phyloP scores from a whole-genome alignment of 2,113 vertebrate species.

The Atractosteus spatula region DNA sequence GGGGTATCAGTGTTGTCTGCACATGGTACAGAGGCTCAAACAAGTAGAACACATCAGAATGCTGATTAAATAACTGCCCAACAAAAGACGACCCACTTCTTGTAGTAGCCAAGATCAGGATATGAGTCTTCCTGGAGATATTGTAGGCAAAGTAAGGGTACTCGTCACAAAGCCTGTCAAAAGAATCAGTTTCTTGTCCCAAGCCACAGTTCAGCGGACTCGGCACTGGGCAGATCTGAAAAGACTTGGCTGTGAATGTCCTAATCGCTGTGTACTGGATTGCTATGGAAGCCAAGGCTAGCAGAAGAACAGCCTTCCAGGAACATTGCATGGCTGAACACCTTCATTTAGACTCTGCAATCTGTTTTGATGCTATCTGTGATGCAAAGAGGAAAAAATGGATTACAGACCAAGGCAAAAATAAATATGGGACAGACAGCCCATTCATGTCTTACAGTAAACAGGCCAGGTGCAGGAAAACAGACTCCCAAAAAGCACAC shows the following conservation, averaged over 20 bases:
- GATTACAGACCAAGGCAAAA: conserved; percentile 27
- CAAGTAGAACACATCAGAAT: conserved; percentile 93
- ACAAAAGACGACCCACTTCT: conserved; percentile 93
- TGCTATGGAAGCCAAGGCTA: conserved; percentile 93
- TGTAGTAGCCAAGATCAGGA: conserved; percentile 91
- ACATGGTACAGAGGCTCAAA: conserved; percentile 97
- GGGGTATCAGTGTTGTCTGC: conserved; percentile 85
- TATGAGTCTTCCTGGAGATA: conserved; percentile 81
- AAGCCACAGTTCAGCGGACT: conserved; percentile 78
- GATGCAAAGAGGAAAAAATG: conserved; percentile 40
- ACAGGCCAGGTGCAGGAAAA: conserved; percentile 25
- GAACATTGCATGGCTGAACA: conserved; percentile 98
- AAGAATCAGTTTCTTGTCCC: conserved; percentile 75
- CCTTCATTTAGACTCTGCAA: conserved; percentile 78
- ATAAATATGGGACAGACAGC: conserved; percentile 28
- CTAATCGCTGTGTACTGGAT: conserved; percentile 98
- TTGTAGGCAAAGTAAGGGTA: conserved; percentile 77
- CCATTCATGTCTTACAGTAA: conserved; percentile 34
- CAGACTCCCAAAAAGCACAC: conserved; percentile 17
- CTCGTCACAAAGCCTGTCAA: conserved; percentile 84
- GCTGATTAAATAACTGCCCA: conserved; percentile 95
- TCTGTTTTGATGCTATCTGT: conserved; percentile 61
- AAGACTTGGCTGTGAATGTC: conserved; percentile 91
- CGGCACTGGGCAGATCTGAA: conserved; percentile 83
- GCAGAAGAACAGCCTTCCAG: conserved; percentile 97